Evolutionary conservation across 2,797 vertebrate species (phyloP).

Genomic region (Ambastaia sidthimunki): DNA sequence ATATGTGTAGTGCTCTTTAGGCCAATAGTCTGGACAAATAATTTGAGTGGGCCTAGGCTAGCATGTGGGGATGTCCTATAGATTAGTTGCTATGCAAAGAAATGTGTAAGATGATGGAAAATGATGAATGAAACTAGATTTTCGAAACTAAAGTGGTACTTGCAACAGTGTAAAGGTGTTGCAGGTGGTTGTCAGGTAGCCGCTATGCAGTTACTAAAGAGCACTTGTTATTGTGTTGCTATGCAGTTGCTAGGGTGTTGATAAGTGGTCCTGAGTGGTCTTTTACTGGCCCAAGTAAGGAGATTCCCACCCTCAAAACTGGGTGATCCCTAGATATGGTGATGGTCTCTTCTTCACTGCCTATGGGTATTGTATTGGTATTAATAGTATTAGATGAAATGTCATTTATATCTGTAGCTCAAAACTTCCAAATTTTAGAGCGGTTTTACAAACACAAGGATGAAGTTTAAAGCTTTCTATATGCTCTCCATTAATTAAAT

Average conservation of each 20-base stretch:
- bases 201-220: too few species aligned
- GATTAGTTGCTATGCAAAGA: not conserved
- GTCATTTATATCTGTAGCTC: too few species aligned
- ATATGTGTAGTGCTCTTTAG: not conserved
- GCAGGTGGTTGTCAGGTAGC: too few species aligned
- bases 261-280: not conserved
- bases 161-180: too few species aligned
- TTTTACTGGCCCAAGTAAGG: not conserved
- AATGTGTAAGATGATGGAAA: not conserved
- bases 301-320: not conserved
- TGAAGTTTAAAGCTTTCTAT: not conserved
- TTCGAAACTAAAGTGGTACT: too few species aligned
- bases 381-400: too few species aligned
- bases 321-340: not conserved
- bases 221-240: too few species aligned
- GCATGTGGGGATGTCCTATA: not conserved
- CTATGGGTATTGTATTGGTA: not conserved
- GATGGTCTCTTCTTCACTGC: not conserved
- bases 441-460: conserved; percentile 21
- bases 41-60: not conserved
- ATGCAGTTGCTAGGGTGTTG: too few species aligned
- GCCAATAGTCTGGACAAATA: not conserved
- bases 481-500: conserved; percentile 16
- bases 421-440: not conserved
- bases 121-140: not conserved